These are phyloP conservation scores for Trichogramma pretiosum DNA, from an alignment of 1,140 invertebrate species.

Conservation along the genomic window DNA sequence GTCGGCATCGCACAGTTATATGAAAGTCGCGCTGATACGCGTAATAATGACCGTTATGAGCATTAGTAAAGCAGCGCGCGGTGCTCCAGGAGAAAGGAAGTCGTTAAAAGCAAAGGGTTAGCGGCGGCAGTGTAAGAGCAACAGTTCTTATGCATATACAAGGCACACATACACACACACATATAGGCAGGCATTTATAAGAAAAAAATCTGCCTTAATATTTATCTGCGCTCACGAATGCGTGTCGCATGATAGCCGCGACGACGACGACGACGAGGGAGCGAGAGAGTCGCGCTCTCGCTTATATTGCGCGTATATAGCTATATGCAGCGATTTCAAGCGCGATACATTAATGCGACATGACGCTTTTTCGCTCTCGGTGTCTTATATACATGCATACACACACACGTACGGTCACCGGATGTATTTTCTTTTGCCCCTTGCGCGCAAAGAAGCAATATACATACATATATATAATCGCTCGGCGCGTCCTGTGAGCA, in stretches of 20 bases:
- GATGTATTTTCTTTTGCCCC: constrained; percentile 17
- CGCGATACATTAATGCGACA: constrained; percentile 41
- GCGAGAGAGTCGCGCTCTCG: too few species aligned
- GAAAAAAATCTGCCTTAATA: too few species aligned
- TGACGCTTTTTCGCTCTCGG: too few species aligned
- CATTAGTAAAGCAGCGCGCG: too few species aligned
- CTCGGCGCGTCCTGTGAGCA: too few species aligned
- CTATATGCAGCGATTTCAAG: constrained; percentile 39
- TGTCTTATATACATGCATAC: too few species aligned
- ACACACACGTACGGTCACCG: constrained; percentile 16
- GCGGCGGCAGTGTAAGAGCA: not conserved
- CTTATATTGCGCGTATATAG: too few species aligned
- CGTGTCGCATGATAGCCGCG: constrained; percentile 37
- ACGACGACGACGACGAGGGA: constrained; percentile 33
- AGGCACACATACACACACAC: not conserved
- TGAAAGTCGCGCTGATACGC: not conserved
- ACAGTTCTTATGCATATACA: constrained; percentile 8
- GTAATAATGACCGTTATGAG: constrained; percentile 1
- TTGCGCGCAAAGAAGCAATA: too few species aligned
- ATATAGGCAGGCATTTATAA: not conserved
- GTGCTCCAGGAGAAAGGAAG: constrained; percentile 17
- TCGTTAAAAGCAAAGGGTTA: constrained; percentile 11
- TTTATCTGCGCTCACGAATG: constrained; percentile 23
- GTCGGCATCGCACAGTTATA: not conserved
- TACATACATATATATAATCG: not conserved